Evolutionary conservation across 2,888 invertebrate species (phyloP).

Genomic region (Ophioninae sp.): DNA sequence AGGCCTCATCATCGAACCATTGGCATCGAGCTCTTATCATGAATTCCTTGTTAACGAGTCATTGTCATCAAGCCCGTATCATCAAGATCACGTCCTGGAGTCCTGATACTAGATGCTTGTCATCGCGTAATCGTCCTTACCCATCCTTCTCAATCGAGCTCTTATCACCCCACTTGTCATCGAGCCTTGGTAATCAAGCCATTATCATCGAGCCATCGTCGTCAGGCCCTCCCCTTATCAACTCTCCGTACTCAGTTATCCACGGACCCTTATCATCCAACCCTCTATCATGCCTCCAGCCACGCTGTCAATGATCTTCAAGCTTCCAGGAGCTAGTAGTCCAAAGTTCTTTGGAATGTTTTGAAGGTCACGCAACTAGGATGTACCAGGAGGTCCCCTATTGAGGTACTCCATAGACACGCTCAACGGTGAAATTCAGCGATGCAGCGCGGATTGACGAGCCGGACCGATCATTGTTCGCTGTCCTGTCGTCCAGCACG

Average conservation of each 20-base stretch:
- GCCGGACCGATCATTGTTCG: not conserved
- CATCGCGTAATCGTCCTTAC: no score
- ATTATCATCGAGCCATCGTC: not conserved
- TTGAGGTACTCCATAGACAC: not conserved
- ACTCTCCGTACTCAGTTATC: no score
- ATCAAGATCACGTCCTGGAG: not conserved
- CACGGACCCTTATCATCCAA: no score
- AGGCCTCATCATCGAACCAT: not conserved
- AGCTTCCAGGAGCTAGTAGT: no score
- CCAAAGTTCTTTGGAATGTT: no score
- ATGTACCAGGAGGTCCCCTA: not conserved
- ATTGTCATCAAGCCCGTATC: not conserved
- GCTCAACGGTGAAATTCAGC: not conserved
- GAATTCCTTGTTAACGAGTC: not conserved
- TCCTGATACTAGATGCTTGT: no score
- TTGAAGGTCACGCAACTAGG: not conserved
- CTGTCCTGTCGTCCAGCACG: not conserved
- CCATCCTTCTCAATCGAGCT: not conserved
- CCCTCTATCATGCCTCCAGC: no score
- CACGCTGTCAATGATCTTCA: no score
- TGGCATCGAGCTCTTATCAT: not conserved
- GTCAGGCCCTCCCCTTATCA: not conserved
- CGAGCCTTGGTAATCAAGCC: not conserved
- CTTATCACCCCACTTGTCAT: not conserved
- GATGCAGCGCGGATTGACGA: not conserved